phyloP scores from a whole-genome alignment of 1,140 invertebrate species.

The Dufourea novaeangliae region DNA sequence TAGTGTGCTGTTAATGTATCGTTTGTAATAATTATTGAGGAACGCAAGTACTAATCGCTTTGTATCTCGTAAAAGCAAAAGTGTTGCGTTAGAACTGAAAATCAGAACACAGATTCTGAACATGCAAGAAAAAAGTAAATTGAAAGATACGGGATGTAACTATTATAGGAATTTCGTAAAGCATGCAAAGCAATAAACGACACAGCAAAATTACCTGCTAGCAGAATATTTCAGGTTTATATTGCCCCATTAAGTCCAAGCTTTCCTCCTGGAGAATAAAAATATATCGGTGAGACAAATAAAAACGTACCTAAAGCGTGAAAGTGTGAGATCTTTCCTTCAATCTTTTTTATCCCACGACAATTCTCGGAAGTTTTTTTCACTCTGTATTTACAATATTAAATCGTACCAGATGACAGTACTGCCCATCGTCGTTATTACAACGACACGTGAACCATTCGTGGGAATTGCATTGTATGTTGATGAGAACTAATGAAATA shows the following conservation, averaged over 20 bases:
- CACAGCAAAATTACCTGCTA: conserved; percentile 6
- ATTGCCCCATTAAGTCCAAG: conserved; percentile 6
- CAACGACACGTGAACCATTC: no score
- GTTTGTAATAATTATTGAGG: conserved; percentile 1
- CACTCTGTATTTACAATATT: not conserved
- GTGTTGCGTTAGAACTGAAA: not conserved
- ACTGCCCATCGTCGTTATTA: no score
- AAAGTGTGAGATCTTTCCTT: not conserved
- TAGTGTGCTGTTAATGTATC: not conserved
- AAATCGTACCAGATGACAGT: no score
- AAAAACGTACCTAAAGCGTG: not conserved
- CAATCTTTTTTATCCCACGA: not conserved
- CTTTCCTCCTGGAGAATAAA: conserved; percentile 6
- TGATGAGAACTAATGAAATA: no score
- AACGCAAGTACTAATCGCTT: not conserved
- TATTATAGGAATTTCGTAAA: not conserved
- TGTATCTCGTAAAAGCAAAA: not conserved
- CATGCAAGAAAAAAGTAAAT: no score
- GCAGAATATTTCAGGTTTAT: conserved; percentile 6
- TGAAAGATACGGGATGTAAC: not conserved
- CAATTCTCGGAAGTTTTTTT: conserved; percentile 1
- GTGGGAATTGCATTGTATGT: no score
- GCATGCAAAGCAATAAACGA: conserved; percentile 3
- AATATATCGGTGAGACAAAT: not conserved
- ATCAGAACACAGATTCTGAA: not conserved